A percentile compares a stretch with the other conserved stretches of the same genome.
These are phyloP conservation scores for Picus viridis DNA, from an alignment of 2,797 vertebrate genomes.

Conservation along the genomic window DNA sequence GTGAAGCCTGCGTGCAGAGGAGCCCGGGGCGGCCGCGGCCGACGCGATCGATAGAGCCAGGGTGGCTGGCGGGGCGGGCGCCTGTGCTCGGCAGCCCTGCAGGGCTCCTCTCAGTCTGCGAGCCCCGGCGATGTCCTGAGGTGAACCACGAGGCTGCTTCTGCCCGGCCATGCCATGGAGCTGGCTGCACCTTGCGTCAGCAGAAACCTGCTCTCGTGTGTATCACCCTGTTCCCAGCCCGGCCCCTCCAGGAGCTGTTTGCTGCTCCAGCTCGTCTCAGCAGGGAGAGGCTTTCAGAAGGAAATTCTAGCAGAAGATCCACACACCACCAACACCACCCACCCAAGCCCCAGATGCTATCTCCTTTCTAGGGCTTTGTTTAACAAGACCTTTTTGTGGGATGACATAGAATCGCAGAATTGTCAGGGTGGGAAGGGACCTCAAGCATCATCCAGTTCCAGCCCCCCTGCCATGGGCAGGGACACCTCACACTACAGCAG, in stretches of 20 bases:
- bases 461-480: too few species aligned
- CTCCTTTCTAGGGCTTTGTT: not conserved
- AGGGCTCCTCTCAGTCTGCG: not conserved
- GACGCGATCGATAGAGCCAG: rapidly evolving
- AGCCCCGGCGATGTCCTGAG: not conserved
- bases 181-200: not conserved
- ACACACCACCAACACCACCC: rapidly evolving
- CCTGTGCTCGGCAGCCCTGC: not conserved
- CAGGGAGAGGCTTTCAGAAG: not conserved
- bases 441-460: too few species aligned
- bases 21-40: not conserved
- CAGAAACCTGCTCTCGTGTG: not conserved
- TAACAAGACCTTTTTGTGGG: not conserved
- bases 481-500: too few species aligned
- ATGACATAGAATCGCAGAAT: too few species aligned
- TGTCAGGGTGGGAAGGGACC: too few species aligned
- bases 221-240: rapidly evolving
- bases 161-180: not conserved
- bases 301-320: not conserved
- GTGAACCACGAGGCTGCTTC: not conserved
- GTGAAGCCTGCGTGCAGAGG: rapidly evolving
- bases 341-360: not conserved
- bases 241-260: not conserved
- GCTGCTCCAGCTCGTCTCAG: not conserved
- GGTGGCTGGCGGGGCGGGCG: not conserved